Base-by-base conservation (phyloP, 2,888 invertebrate species). In the Luperina testacea region DNA sequence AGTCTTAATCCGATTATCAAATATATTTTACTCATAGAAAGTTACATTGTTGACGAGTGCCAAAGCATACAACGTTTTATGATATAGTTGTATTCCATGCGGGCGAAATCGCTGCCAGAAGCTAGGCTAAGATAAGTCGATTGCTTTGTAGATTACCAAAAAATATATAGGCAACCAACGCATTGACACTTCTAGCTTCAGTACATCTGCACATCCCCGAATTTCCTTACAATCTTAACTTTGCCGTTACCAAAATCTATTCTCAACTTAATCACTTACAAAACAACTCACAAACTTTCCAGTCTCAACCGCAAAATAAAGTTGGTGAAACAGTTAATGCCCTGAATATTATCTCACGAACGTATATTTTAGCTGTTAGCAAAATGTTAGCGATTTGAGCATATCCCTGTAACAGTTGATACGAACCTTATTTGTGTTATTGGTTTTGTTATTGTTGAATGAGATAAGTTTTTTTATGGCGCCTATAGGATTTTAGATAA, bases 331-430 rank as follows among this genome's bases (percentile, higher is more conserved):
- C 65, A 82, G 84, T 88, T 86, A 88, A 90, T 86, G 80, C 89
- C 53, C 75, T 73, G 80, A 90, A 86, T 89, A 84, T 84, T 88
- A 84, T 88, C 87, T 80, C 68, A 82, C 64, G 82, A 86, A 84
- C 82, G 87, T 88, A 88, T 86, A 90, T 84, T 84, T 78, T 86
- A 82, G 87, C 82, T 84, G 88, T 88, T 88, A 89, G 90, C 87
- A 84, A 88, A 86, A 88, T 89, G 86, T 79, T 82, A 86, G 76
- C 84, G 80, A 82, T 88, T 90, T 81, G 78, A 76, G 63, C 45
- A 87, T 87, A 79, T 78, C 69, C 72, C 59, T 72, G 78, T 81
- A 71, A 74, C 67, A 65, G 63, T 85, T 72, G 86, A 77, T 77
- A 69, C 24, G 65, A 73, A 71, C 27, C 53, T 70, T 77, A 84